A percentile compares a stretch with the other conserved stretches of the same genome.
These are phyloP conservation scores for Nephrotoma appendiculata DNA, from an alignment of 2,888 invertebrate genomes.

Conservation along the genomic window DNA sequence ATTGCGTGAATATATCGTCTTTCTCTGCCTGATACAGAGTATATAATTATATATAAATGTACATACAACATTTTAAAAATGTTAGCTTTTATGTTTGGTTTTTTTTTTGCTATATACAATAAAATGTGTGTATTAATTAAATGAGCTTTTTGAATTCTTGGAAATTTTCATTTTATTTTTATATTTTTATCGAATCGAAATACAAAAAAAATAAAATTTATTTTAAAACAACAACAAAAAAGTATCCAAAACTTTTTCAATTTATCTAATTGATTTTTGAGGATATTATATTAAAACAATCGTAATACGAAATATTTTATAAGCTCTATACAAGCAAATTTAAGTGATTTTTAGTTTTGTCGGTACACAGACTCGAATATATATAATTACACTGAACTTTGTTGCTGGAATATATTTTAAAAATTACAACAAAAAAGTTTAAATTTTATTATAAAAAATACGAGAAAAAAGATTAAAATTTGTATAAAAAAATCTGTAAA, in stretches of 20 bases:
- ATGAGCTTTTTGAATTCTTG: not conserved
- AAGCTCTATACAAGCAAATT: not conserved
- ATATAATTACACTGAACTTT: not conserved
- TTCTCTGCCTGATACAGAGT: too few relatives aligned
- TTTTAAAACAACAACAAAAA: not conserved
- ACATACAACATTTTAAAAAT: too few relatives aligned
- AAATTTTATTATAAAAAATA: not conserved
- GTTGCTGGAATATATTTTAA: not conserved
- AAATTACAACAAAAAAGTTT: not conserved
- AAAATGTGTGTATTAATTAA: too few relatives aligned
- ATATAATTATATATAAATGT: too few relatives aligned
- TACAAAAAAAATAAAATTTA: not conserved
- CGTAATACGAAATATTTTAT: not conserved
- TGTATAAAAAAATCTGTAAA: not conserved
- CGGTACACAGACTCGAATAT: not conserved
- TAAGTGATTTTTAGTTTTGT: not conserved
- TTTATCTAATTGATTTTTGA: not conserved
- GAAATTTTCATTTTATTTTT: not conserved
- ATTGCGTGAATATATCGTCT: too few relatives aligned
- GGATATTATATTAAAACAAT: not conserved
- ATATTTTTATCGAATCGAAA: not conserved
- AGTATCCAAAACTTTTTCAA: not conserved
- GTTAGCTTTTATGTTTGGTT: too few relatives aligned
- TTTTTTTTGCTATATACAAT: too few relatives aligned
- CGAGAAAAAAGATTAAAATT: not conserved